Evolutionary conservation across 1,140 invertebrate species (phyloP).

Genomic region (Ectropis grisescens): DNA sequence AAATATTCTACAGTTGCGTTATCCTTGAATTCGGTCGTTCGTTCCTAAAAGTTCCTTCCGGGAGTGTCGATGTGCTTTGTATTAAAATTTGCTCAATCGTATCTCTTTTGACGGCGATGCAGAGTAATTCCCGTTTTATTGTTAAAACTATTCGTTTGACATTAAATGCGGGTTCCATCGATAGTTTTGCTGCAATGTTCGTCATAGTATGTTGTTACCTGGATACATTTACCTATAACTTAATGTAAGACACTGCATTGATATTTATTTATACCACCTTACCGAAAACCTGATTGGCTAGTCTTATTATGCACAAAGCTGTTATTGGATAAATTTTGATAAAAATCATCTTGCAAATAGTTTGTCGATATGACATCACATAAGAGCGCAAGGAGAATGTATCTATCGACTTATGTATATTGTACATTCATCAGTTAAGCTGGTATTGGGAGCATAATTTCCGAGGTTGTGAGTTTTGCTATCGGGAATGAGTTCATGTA

Average conservation of each 20-base stretch:
- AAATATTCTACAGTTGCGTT: conserved; percentile 46
- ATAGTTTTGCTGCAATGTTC: too few relatives aligned
- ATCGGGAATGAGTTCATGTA: conserved; percentile 61
- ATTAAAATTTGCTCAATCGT: conserved; percentile 58
- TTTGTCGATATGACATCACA: background rate
- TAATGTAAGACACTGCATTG: conserved; percentile 8
- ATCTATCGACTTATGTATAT: conserved; percentile 27
- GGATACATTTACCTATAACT: conserved; percentile 45
- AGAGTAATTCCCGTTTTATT: conserved; percentile 7
- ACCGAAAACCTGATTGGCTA: too few relatives aligned
- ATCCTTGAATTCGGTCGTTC: conserved; percentile 43
- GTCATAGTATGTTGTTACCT: conserved; percentile 25
- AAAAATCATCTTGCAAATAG: too few relatives aligned
- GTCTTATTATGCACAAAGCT: conserved; percentile 20
- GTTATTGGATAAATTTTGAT: conserved; percentile 2
- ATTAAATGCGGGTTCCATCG: too few relatives aligned
- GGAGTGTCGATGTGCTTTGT: conserved; percentile 36
- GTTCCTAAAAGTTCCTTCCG: conserved; percentile 55
- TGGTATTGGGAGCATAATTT: conserved; percentile 69
- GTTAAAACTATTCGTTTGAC: conserved; percentile 1
- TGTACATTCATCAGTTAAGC: conserved; percentile 56
- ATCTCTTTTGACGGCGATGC: conserved; percentile 31
- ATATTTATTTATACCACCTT: too few relatives aligned
- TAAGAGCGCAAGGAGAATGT: conserved; percentile 29
- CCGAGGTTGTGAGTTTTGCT: conserved; percentile 65